phyloP scores from a whole-genome alignment of 2,113 vertebrate species.

The Cairina moschata region DNA sequence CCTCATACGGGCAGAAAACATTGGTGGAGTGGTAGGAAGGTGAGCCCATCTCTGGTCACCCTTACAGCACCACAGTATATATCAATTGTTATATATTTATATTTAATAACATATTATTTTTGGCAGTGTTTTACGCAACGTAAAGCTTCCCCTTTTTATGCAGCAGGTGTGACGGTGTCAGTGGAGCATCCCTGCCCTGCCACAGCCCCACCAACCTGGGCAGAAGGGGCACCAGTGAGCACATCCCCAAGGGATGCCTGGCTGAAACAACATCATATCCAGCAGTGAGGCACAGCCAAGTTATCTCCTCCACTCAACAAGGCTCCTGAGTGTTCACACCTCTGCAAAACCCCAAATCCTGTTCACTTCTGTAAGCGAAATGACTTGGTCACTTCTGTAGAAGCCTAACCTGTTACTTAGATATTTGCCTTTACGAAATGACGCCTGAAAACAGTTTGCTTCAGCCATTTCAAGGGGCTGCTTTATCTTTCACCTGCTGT shows the following conservation, averaged over 20 bases:
- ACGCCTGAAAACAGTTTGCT: neutral
- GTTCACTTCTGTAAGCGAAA: neutral
- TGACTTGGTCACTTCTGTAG: neutral
- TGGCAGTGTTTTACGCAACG: neutral
- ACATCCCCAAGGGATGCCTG: neutral
- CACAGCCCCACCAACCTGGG: neutral
- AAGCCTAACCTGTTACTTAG: neutral
- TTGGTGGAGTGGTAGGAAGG: neutral
- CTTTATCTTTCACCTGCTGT: neutral
- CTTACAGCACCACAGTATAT: neutral
- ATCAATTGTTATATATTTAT: too few relatives aligned
- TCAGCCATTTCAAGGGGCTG: neutral
- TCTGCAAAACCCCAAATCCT: neutral
- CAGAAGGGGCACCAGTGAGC: neutral
- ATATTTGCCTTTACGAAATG: neutral
- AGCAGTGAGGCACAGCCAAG: neutral
- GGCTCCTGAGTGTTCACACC: neutral
- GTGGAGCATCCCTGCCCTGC: neutral
- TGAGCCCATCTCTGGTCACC: neutral
- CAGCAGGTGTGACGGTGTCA: accelerated
- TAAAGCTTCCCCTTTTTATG: neutral
- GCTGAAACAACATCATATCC: neutral
- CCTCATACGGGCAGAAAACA: neutral
- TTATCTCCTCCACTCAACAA: neutral
- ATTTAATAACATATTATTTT: neutral